Conservation (phyloP, 2,113 vertebrate genomes). For the Corynorhinus townsendii region DNA sequence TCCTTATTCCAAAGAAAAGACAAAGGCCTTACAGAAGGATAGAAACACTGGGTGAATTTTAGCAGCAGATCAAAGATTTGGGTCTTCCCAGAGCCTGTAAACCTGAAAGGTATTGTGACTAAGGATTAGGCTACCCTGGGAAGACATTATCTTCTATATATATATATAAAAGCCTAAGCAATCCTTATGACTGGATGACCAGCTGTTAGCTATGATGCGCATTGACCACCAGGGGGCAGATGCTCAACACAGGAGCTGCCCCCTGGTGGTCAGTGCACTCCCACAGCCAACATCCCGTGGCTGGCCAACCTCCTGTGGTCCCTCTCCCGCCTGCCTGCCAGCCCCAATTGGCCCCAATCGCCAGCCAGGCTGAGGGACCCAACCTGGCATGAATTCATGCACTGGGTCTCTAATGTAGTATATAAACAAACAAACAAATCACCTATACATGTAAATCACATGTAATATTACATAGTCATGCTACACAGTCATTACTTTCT, state of each 20-base stretch:
- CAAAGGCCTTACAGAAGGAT: neutral
- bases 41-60: neutral
- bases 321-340: too few relatives aligned
- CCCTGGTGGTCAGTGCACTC: too few relatives aligned
- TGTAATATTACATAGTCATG: neutral
- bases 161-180: neutral
- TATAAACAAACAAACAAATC: neutral
- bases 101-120: neutral
- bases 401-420: neutral
- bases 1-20: neutral
- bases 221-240: too few relatives aligned
- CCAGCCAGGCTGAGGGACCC: too few relatives aligned
- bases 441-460: neutral
- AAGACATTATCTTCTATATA: neutral
- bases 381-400: too few relatives aligned
- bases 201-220: too few relatives aligned
- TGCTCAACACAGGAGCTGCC: too few relatives aligned
- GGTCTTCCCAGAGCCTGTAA: neutral
- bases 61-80: neutral
- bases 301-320: too few relatives aligned
- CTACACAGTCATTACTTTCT: neutral
- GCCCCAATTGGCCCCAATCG: too few relatives aligned
- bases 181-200: too few relatives aligned
- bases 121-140: neutral
- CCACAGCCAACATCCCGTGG: too few relatives aligned